These are phyloP conservation scores for Arenicola marina DNA, from an alignment of 2,888 invertebrate species.

Conservation along the genomic window DNA sequence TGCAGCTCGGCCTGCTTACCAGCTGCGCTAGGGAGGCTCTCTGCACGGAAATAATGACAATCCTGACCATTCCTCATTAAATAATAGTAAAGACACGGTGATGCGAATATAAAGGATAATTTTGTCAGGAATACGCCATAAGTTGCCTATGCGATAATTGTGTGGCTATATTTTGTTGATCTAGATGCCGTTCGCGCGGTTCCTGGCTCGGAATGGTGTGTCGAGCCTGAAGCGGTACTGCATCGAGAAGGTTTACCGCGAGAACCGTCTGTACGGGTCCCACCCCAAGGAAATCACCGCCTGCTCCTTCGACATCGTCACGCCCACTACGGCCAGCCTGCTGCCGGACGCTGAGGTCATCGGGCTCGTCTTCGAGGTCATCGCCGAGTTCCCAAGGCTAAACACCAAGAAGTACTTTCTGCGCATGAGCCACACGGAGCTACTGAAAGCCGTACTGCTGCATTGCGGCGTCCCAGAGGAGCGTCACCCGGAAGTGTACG, in stretches of 20 bases:
- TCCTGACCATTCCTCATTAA: no score
- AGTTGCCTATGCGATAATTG: no score
- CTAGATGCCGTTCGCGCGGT: slow-evolving; percentile 75
- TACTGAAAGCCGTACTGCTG: slow-evolving; percentile 71
- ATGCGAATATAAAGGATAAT: no score
- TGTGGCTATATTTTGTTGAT: no score
- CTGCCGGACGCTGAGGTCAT: slow-evolving; percentile 85
- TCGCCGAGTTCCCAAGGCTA: slow-evolving; percentile 71
- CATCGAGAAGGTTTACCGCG: slow-evolving; percentile 84
- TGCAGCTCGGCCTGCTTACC: no score
- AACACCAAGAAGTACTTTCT: slow-evolving; percentile 50
- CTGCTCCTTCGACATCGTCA: slow-evolving; percentile 91
- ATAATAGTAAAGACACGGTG: no score
- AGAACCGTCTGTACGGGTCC: slow-evolving; percentile 72
- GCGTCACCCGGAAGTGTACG: slow-evolving; percentile 51
- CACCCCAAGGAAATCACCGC: slow-evolving; percentile 89
- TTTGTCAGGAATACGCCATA: no score
- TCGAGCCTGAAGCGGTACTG: slow-evolving; percentile 81
- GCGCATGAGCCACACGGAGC: slow-evolving; percentile 51
- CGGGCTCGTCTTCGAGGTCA: slow-evolving; percentile 73
- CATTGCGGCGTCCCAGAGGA: slow-evolving; percentile 78
- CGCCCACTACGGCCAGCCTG: slow-evolving; percentile 65
- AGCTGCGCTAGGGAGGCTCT: no score
- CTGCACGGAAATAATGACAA: no score
- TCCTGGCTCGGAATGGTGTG: slow-evolving; percentile 78